Conservation (phyloP, 2,888 invertebrate genomes). For the Anthoptus insignis region DNA sequence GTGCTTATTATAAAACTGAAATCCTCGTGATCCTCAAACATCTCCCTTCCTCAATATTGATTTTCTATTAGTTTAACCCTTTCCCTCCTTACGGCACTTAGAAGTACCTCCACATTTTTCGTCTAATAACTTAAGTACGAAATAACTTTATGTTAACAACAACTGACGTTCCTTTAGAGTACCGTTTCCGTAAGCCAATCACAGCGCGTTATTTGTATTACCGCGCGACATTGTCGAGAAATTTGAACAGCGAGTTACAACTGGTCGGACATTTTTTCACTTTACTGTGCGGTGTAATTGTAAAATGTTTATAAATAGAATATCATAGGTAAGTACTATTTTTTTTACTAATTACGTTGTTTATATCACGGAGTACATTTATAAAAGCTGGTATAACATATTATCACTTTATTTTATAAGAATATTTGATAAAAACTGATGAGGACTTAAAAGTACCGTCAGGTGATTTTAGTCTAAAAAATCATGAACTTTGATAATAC, state of each 20-base stretch:
- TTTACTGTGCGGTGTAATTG: constrained; percentile 22
- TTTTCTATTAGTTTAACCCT: constrained; percentile 27
- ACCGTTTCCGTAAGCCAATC: constrained; percentile 30
- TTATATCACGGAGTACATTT: constrained; percentile 10
- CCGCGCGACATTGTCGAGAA: constrained; percentile 10
- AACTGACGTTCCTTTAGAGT: constrained; percentile 30
- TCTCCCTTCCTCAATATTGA: too few species aligned
- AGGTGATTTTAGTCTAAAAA: constrained; percentile 19
- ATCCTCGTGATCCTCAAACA: too few species aligned
- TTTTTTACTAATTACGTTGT: constrained; percentile 27
- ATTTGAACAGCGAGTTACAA: constrained; percentile 27
- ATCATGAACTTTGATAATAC: constrained; percentile 8
- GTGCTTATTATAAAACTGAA: too few species aligned
- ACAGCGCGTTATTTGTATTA: constrained; percentile 26
- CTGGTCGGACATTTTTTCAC: constrained; percentile 26
- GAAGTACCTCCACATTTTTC: constrained; percentile 35
- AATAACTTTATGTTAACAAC: constrained; percentile 30
- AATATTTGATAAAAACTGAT: constrained; percentile 21
- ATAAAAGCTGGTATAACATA: constrained; percentile 9
- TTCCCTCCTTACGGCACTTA: constrained; percentile 39
- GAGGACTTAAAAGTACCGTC: constrained; percentile 20
- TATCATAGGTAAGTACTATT: constrained; percentile 38
- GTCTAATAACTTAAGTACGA: constrained; percentile 37
- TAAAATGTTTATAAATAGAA: constrained; percentile 40
- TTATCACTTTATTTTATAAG: constrained; percentile 12